Evolutionary conservation across 2,113 vertebrate species (phyloP), one percentile per base, ranked within the genome.

Genomic region (Electrona antarctica): DNA sequence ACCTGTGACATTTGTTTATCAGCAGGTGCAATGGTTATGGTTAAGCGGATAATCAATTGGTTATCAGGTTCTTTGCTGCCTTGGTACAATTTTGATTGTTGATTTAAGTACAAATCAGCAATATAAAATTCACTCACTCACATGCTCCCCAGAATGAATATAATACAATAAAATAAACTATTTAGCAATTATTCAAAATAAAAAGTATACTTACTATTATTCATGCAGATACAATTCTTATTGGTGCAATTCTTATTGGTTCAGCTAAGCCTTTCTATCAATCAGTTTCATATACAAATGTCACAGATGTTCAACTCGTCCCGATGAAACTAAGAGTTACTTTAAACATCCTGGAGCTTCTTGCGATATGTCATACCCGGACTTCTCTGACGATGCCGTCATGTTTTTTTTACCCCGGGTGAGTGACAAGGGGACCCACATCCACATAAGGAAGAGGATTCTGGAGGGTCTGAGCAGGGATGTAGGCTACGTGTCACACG

Each of bases 1-100:
- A 80, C 86, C 50, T 54, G 51, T 76, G 62, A 85, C 78, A 77
- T 73, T 74, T 86, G 80, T 87, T 92, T 80, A 49, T 71, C 0
- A 73, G 73, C 80, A 77, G 58, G 80, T 89, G 85, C 69, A 75
- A 29, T 4, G 12, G 5, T 6, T 60, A 21, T 2, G 66, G 55
- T 57, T 71, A 5, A 71, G 52, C 67, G 12, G 13, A 71, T 47
- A 41, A 76, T 50, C 8, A 15, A 7, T 54, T 60, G 33, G 15
- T 41, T 41, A 50, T 62, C 49, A 54, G 11, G 11, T 63, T 47
- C 49, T 48, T 45, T 48, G 7, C 33, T 49, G 61, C 21, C 45
- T 63, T 50, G n/a, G 4, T 45, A 1, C 54, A 3, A 48, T 41
- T 13, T 10, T 28, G n/a, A 72, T 3, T 28, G 8, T 11, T 50